Base-by-base conservation (phyloP, 2,888 invertebrate species). In the Epistrophe grossulariae region DNA sequence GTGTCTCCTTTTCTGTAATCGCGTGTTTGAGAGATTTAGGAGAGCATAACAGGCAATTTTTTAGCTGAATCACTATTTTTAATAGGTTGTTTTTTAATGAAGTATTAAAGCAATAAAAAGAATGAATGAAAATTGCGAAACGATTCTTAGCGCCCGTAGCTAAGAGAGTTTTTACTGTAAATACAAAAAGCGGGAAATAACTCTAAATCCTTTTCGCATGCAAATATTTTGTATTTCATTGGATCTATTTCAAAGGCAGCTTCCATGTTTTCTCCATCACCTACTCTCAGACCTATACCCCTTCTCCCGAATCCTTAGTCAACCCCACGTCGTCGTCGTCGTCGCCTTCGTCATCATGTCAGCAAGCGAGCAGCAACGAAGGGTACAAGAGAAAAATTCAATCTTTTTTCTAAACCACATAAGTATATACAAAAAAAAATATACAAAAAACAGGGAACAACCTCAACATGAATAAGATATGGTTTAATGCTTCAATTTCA, bases 391-490 rank as follows among this genome's bases (percentile, higher is more conserved):
- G 60, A 57, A 72, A 82, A 79, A 87, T 83, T 72, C 83, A 87
- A 87, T 87, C 83, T 87, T 79, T 68, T 68, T 79, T 55, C 73
- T 52, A 76, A 76, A 76, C 74, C 83, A 59, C 84, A 79, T 19
- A 77, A 70, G 38, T 40, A 62, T 31, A 31, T 52, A n/a, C 45
- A 45, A 77, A 70, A 31, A 31, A 38, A 78, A 78, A 60, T 35
- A 28, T 11, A 40, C 1, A 50, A 40, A 50, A 31, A 64, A 55
- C 38, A n/a, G 57, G 15, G 17, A 59, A 78, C 70, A 60, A 62
- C 83, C 76, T 79, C 74, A 87, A 79, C 87, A 87, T 87, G 87
- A 82, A 87, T 83, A 87, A 83, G 87, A 87, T 83, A 83, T 76
- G 71, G 79, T 82, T 87, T 82, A 87, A 87, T 87, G 83, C 78